Evolutionary conservation across 2,888 invertebrate genomes (phyloP).

Genomic region (Scaptomyza polygonia): DNA sequence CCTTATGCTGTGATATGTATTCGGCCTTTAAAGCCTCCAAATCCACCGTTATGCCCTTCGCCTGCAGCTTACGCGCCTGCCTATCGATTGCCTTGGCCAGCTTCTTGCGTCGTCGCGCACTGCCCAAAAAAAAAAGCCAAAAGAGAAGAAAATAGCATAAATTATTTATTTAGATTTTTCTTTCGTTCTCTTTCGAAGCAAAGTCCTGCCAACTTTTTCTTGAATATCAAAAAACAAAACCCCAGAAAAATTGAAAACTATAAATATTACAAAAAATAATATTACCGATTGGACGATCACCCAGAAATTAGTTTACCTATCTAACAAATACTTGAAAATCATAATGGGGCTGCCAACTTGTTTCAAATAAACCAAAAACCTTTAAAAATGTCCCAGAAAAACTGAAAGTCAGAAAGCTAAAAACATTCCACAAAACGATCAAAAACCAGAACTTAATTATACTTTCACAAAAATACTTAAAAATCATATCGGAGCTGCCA

Average conservation of each 20-base stretch:
- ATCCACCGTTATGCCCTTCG: constrained; percentile 95
- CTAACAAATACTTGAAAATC: too few species aligned
- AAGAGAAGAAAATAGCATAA: neutral
- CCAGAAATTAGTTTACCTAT: too few species aligned
- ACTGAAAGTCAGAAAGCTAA: too few species aligned
- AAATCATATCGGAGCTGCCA: neutral
- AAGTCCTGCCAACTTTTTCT: neutral
- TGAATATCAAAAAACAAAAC: too few species aligned
- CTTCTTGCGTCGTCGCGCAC: constrained; percentile 95
- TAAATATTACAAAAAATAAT: too few species aligned
- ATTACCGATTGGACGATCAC: too few species aligned
- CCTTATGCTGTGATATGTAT: constrained; percentile 91
- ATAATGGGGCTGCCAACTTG: too few species aligned
- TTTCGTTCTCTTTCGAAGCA: too few species aligned
- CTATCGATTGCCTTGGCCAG: constrained; percentile 95
- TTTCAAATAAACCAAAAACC: too few species aligned
- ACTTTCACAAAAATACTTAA: neutral
- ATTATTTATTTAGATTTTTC: too few species aligned
- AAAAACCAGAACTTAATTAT: neutral
- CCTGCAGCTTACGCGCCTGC: constrained; percentile 95
- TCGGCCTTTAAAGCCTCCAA: constrained; percentile 93
- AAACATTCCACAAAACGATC: neutral
- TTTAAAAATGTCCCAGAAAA: too few species aligned
- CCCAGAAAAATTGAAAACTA: too few species aligned
- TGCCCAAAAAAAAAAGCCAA: constrained; percentile 58